These are phyloP conservation scores for Chaetodon auriga DNA, from an alignment of 2,113 vertebrate genomes.

Conservation along the genomic window DNA sequence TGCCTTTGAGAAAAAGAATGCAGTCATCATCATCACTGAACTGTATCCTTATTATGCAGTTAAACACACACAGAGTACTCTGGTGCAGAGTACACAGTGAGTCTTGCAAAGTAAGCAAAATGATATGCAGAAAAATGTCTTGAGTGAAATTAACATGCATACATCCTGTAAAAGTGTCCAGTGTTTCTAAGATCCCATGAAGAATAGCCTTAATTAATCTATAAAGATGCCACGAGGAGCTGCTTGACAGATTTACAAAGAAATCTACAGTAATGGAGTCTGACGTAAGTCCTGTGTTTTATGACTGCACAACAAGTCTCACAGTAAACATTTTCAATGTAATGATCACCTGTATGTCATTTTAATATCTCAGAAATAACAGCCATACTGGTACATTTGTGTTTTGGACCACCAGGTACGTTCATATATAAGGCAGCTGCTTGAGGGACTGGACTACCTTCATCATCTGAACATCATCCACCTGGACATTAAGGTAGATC, in stretches of 20 bases:
- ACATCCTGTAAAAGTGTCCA: no score
- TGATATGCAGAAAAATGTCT: not conserved
- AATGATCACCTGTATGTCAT: not conserved
- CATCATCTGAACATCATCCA: conserved; percentile 91
- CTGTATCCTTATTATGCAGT: conserved; percentile 87
- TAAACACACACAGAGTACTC: not conserved
- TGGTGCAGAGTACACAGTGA: not conserved
- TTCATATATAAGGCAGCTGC: conserved; percentile 90
- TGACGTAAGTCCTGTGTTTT: conserved; percentile 86
- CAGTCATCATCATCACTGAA: conserved; percentile 92
- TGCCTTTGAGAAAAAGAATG: conserved; percentile 95
- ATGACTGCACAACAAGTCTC: not conserved
- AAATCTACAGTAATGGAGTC: conserved; percentile 92
- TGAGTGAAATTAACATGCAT: no score
- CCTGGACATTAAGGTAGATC: conserved; percentile 93
- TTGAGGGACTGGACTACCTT: conserved; percentile 92
- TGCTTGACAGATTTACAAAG: conserved; percentile 91
- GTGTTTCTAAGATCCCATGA: no score
- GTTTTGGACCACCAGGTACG: conserved; percentile 85
- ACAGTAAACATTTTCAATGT: not conserved
- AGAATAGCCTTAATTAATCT: conserved; percentile 66
- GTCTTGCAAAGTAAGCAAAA: not conserved
- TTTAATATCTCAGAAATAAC: not conserved
- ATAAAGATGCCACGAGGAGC: conserved; percentile 93
- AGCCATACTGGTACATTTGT: not conserved